Conservation (phyloP, 1,140 invertebrate genomes). For the Thereuonema tuberculata region DNA sequence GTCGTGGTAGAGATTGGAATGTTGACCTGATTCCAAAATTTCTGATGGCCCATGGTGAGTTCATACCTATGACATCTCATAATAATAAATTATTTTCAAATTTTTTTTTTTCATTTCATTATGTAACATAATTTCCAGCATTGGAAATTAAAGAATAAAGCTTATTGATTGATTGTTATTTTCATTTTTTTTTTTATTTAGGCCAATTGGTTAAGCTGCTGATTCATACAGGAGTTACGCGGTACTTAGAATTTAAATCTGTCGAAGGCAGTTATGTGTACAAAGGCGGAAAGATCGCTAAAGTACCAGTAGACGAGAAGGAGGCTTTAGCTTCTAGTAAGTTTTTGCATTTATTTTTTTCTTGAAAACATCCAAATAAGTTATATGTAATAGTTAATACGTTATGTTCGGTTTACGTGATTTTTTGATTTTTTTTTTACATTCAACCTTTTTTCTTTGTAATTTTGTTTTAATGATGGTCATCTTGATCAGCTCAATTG, state of each 20-base stretch:
- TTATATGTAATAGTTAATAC: too few relatives aligned
- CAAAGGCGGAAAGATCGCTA: conserved; percentile 93
- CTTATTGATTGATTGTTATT: neutral
- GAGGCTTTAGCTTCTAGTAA: conserved; percentile 82
- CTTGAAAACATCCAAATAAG: too few relatives aligned
- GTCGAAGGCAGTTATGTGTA: conserved; percentile 99
- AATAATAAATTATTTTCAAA: neutral
- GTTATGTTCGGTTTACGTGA: too few relatives aligned
- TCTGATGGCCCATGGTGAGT: conserved; percentile 95
- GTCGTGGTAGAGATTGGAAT: conserved; percentile 95
- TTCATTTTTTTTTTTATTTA: conserved; percentile 18
- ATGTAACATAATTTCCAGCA: neutral
- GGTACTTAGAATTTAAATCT: conserved; percentile 98
- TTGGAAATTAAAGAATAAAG: neutral
- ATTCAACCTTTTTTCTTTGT: too few relatives aligned
- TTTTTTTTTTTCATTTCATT: neutral
- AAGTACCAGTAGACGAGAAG: conserved; percentile 98
- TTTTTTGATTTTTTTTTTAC: too few relatives aligned
- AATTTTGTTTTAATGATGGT: too few relatives aligned
- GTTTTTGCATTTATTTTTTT: conserved; percentile 11
- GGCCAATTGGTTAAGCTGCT: conserved; percentile 88
- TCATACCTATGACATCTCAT: too few relatives aligned
- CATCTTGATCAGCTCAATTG: too few relatives aligned
- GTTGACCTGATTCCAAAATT: conserved; percentile 99
- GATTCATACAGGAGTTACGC: conserved; percentile 97